Conservation (phyloP, 2,113 vertebrate species). For the Eulemur rufifrons region DNA sequence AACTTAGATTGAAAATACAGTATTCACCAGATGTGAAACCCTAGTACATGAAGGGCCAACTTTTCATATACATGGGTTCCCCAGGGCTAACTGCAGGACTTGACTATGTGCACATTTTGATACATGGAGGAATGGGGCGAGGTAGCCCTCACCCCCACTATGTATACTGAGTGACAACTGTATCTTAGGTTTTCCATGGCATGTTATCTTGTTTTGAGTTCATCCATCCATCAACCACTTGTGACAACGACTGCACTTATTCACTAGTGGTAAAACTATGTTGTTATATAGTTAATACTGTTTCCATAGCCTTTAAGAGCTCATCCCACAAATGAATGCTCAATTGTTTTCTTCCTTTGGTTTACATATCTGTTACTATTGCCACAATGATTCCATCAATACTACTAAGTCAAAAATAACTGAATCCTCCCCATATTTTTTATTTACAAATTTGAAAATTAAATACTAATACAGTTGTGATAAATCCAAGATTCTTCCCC, state of each 20-base stretch:
- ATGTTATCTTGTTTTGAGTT: background rate
- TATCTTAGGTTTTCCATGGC: background rate
- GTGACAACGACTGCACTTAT: background rate
- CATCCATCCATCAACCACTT: background rate
- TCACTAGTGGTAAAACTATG: background rate
- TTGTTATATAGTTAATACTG: background rate
- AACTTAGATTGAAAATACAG: background rate
- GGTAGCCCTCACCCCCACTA: too few relatives aligned
- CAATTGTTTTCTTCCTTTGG: constrained; percentile 22
- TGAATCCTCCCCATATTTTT: background rate
- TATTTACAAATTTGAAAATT: constrained; percentile 28
- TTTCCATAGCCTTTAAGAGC: background rate
- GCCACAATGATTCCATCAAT: background rate
- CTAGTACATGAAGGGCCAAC: background rate
- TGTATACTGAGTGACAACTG: background rate
- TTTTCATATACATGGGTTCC: background rate
- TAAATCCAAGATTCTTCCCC: background rate
- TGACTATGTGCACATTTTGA: background rate
- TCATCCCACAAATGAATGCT: constrained; percentile 37
- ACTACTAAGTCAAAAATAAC: constrained; percentile 10
- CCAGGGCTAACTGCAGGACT: background rate
- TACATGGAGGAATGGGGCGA: background rate
- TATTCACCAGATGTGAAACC: background rate
- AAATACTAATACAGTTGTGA: constrained; percentile 2
- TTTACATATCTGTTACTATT: background rate